Conservation (phyloP, 1,140 invertebrate genomes). For the Polyergus mexicanus region DNA sequence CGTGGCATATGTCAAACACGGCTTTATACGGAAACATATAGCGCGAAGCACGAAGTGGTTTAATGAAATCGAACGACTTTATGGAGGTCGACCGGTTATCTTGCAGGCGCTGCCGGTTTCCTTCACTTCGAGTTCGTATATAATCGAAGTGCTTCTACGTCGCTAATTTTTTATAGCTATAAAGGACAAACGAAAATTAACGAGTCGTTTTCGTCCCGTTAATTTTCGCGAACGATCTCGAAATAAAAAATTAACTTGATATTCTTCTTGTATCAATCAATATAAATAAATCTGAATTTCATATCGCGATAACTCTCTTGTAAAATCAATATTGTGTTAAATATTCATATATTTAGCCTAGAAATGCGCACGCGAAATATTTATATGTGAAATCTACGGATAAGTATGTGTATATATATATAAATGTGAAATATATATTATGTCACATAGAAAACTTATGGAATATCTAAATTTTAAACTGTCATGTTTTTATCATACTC, state of each 20-base stretch:
- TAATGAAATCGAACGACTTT: conserved; percentile 42
- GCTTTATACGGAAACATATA: conserved; percentile 1
- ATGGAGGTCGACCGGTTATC: conserved; percentile 48
- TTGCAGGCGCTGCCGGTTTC: conserved; percentile 3
- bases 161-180: background rate
- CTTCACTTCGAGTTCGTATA: background rate
- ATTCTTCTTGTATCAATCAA: background rate
- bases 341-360: background rate
- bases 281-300: background rate
- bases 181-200: background rate
- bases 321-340: background rate
- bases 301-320: background rate
- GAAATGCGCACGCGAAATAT: background rate
- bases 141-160: background rate
- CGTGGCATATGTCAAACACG: background rate
- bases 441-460: background rate
- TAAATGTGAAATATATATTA: background rate
- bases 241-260: conserved; percentile 21
- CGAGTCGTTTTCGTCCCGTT: background rate
- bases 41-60: background rate
- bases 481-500: background rate
- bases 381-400: background rate
- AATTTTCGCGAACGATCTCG: background rate
- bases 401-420: background rate
- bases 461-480: background rate